phyloP scores from a whole-genome alignment of 1,140 invertebrate species.

The Camponotus floridanus region DNA sequence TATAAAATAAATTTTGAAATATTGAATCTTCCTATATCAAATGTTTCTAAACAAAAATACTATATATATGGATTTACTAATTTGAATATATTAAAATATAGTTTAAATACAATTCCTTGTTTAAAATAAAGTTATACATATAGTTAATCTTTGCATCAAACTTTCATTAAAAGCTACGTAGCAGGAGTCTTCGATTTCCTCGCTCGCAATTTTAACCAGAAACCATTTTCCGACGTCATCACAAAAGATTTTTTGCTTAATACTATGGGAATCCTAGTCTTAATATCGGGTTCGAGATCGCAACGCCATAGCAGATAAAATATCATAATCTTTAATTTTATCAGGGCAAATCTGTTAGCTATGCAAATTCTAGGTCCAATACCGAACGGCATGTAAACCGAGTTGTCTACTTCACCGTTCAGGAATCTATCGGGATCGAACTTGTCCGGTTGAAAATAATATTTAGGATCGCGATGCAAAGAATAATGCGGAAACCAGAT shows the following conservation, averaged over 20 bases:
- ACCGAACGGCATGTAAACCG: slow-evolving; percentile 76
- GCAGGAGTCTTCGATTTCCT: no score
- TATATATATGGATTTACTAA: no score
- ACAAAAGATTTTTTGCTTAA: slow-evolving; percentile 3
- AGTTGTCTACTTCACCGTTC: neutral
- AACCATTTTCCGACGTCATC: slow-evolving; percentile 18
- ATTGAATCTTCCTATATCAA: no score
- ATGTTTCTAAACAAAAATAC: no score
- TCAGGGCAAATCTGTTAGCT: slow-evolving; percentile 79
- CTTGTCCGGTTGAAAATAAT: neutral
- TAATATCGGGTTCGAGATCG: slow-evolving; percentile 62
- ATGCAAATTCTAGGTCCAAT: slow-evolving; percentile 85
- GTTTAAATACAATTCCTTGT: no score
- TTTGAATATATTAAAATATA: no score
- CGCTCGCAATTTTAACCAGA: slow-evolving; percentile 57
- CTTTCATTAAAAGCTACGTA: no score
- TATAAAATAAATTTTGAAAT: no score
- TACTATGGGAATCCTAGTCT: slow-evolving; percentile 71
- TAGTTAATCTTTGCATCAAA: no score
- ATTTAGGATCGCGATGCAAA: slow-evolving; percentile 37
- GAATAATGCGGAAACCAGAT: slow-evolving; percentile 20
- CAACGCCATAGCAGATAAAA: slow-evolving; percentile 74
- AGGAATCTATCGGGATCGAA: slow-evolving; percentile 57
- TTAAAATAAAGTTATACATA: no score
- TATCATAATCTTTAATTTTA: slow-evolving; percentile 74